A percentile compares a stretch with the other conserved stretches of the same genome.
phyloP scores from a whole-genome alignment of 2,888 invertebrate genomes.

The Machimus rusticus region DNA sequence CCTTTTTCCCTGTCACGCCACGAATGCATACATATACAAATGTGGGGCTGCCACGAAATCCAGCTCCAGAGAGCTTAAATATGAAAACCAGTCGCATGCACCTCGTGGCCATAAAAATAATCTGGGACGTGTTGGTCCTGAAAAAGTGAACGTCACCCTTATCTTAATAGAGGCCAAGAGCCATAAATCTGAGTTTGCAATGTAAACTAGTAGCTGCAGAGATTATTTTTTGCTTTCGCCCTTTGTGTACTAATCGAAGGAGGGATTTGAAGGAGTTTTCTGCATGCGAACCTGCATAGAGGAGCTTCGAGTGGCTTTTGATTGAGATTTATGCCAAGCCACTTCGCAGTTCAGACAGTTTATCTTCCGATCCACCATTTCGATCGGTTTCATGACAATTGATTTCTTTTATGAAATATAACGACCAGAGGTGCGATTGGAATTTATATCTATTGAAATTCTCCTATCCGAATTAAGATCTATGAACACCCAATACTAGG shows the following conservation, averaged over 20 bases:
- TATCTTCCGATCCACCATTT: not conserved
- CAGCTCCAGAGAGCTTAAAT: not conserved
- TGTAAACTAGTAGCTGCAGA: not conserved
- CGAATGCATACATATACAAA: not conserved
- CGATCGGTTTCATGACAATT: not conserved
- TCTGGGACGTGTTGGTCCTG: conserved; percentile 17
- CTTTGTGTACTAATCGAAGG: not conserved
- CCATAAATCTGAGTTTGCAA: conserved; percentile 9
- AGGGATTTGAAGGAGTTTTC: not conserved
- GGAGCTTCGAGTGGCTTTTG: not conserved
- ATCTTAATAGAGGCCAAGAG: conserved; percentile 12
- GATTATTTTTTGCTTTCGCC: not conserved
- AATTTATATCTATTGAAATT: too few relatives aligned
- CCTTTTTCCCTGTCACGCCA: not conserved
- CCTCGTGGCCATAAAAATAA: conserved; percentile 21
- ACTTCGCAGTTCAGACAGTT: not conserved
- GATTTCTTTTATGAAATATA: not conserved
- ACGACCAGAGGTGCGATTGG: not conserved
- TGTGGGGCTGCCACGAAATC: not conserved
- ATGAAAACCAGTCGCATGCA: not conserved
- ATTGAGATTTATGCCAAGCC: not conserved
- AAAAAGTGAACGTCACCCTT: conserved; percentile 23
- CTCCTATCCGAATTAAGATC: too few relatives aligned
- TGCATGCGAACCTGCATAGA: not conserved
- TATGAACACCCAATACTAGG: too few relatives aligned